phyloP scores from a whole-genome alignment of 2,113 vertebrate species.

The Paradoxurus hermaphroditus region DNA sequence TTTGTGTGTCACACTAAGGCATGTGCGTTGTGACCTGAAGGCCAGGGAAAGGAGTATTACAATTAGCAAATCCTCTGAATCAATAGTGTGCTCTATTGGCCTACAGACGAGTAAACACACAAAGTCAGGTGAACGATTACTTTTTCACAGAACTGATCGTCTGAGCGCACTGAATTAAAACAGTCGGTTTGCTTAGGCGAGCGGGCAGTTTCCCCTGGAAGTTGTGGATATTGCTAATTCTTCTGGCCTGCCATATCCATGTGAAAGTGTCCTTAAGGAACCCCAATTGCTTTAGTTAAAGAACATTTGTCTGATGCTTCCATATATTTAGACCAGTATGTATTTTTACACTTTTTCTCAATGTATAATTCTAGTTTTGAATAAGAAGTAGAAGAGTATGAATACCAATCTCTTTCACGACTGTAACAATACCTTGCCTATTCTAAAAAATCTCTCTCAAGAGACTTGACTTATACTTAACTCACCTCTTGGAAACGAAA shows the following conservation, averaged over 20 bases:
- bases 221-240: neutral
- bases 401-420: conserved; percentile 52
- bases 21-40: neutral
- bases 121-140: neutral
- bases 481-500: conserved; percentile 64
- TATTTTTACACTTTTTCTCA: conserved; percentile 51
- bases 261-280: conserved; percentile 5
- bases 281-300: conserved; percentile 12
- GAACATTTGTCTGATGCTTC: neutral
- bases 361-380: conserved; percentile 46
- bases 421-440: conserved; percentile 55
- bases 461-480: conserved; percentile 53
- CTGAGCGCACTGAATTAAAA: neutral
- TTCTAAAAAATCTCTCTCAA: conserved; percentile 57
- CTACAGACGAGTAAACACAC: neutral
- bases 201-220: neutral
- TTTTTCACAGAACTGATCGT: neutral
- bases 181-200: neutral
- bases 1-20: neutral
- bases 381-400: conserved; percentile 43
- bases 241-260: neutral
- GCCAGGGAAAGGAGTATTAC: neutral
- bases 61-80: neutral
- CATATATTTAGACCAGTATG: conserved; percentile 35
- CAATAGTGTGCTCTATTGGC: neutral